Evolutionary conservation across 2,888 invertebrate species (phyloP), one percentile per base, ranked within the genome.

Genomic region (Stramonita haemastoma): DNA sequence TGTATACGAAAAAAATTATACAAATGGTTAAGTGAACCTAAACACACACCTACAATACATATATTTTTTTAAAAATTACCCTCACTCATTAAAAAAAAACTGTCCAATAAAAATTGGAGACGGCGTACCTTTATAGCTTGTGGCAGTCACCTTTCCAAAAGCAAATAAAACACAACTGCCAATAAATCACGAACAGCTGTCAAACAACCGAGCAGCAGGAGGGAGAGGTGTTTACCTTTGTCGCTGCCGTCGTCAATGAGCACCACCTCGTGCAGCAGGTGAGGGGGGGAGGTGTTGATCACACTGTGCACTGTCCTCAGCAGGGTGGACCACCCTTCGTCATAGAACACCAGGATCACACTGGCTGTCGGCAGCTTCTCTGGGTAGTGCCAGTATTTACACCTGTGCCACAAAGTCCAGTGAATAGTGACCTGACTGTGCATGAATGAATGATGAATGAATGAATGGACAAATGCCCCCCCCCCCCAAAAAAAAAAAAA

Each of bases 321-420:
- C 56, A 95, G 91, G 1, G 95, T 94, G 22, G 95, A 95, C 93
- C 94, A 95, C 86, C 95, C 95, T 90, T 95, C 95, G 95, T 99
- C 99, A 95, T 99, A 98, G 96, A 99, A 99, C 60, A 99, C 99
- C 91, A 99, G 97, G 92, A 99, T 98, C 0, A 99, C 98, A 93
- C 98, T 98, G 0, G 99, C 98, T 90, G 97, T 97, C 0, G 99
- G 99, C 92, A 99, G 96, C n/a, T 93, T 85, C 90, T 98, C 97
- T 91, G 97, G 97, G 0, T 99, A 99, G 94, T 98, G 97, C 99
- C 99, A 99, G 96, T 98, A 98, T 95, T 98, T 98, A 96, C 99
- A 99, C 96, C 97, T 97, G 66, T 66, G 66, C 66, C 66, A 66
- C 66, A 66, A 66, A 17, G 19, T 22, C 19, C 19, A 19, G 19